Percentiles rank a stretch among this genome's conserved stretches.
Conservation (phyloP, 2,797 vertebrate species). For the Heteromormyrus szaboi region DNA sequence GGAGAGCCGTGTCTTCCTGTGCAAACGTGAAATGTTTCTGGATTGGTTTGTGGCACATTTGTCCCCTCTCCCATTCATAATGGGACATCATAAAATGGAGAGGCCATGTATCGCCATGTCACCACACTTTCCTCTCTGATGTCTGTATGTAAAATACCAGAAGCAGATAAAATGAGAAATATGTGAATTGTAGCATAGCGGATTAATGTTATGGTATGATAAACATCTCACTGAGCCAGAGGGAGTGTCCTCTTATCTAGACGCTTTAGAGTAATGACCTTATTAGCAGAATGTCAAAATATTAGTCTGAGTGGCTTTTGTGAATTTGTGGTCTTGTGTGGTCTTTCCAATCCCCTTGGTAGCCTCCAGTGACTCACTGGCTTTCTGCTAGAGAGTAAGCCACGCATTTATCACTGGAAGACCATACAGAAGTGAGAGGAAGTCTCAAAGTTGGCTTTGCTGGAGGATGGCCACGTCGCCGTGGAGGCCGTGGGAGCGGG, state of each 20-base stretch:
- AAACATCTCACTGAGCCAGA: neutral
- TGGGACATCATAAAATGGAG: neutral
- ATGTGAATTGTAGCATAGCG: neutral
- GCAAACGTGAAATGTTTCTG: neutral
- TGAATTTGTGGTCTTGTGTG: neutral
- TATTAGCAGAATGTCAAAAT: neutral
- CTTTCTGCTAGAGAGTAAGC: neutral
- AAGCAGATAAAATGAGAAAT: neutral
- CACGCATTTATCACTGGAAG: neutral
- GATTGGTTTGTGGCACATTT: neutral
- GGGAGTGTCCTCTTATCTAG: neutral
- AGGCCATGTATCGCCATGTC: neutral
- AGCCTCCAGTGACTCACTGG: neutral
- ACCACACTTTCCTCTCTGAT: neutral
- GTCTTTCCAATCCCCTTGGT: neutral
- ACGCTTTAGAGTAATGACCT: neutral
- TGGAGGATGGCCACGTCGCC: neutral
- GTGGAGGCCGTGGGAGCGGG: neutral
- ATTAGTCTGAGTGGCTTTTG: neutral
- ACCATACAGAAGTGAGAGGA: neutral
- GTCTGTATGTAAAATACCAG: neutral
- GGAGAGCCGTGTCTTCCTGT: neutral
- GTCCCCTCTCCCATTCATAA: neutral
- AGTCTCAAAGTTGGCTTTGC: neutral
- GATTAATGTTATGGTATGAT: neutral